A percentile compares a stretch with the other conserved stretches of the same genome.
Evolutionary conservation across 92 coral and sea anemone species (phyloP).

Genomic region (Meandrina meandrites): DNA sequence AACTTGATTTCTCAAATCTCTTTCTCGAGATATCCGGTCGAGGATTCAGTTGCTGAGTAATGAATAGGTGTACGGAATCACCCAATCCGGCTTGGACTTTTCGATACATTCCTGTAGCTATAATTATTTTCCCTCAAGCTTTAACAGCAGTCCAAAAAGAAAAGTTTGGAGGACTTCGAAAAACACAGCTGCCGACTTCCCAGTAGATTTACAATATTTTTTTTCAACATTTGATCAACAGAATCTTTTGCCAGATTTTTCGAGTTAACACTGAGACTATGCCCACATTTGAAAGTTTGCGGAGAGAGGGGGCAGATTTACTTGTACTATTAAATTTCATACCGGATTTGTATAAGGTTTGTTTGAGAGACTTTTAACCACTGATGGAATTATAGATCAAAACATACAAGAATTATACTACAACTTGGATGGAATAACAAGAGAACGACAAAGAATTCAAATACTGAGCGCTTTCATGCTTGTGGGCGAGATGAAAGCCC

Average conservation of each 20-base stretch:
- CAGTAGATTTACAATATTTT: neutral
- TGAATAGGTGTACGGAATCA: neutral
- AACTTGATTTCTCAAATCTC: neutral
- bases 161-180: neutral
- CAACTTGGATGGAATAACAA: too few relatives aligned
- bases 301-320: neutral
- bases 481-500: neutral
- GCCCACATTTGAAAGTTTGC: too few relatives aligned
- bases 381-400: too few relatives aligned
- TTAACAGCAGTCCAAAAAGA: neutral
- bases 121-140: neutral
- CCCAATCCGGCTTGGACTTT: neutral
- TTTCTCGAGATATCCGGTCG: neutral
- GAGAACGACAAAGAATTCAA: neutral
- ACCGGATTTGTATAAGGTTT: neutral
- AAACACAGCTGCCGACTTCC: neutral
- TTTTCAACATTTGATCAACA: neutral
- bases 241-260: neutral
- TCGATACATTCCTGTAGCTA: neutral
- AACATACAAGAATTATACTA: too few relatives aligned
- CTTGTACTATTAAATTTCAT: neutral
- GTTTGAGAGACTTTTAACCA: neutral
- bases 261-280: neutral
- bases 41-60: neutral
- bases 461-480: neutral